phyloP scores from a whole-genome alignment of 1,140 invertebrate species.

The Drosophila nebulosa region DNA sequence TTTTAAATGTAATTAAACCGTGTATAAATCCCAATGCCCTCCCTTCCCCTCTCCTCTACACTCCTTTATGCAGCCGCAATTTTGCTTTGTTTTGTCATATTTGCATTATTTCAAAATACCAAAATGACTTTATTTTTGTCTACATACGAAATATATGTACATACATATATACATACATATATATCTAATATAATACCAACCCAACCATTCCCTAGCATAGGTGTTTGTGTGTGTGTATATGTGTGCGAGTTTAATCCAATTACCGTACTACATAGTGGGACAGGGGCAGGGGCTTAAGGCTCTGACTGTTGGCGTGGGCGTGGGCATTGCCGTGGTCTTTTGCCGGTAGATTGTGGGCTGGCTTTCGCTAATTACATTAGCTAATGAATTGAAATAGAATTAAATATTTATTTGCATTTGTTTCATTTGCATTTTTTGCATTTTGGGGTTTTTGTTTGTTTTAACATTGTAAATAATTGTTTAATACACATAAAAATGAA shows the following conservation, averaged over 20 bases:
- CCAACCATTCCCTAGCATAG: slow-evolving; percentile 8
- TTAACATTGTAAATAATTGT: slow-evolving; percentile 45
- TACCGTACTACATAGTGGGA: slow-evolving; percentile 23
- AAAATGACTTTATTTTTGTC: slow-evolving; percentile 49
- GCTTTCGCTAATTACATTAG: slow-evolving; percentile 64
- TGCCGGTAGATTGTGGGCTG: neutral
- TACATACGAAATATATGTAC: neutral
- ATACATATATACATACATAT: neutral
- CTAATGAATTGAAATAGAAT: slow-evolving; percentile 70
- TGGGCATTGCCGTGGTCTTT: neutral
- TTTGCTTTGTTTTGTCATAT: slow-evolving; percentile 57
- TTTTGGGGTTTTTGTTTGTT: slow-evolving; percentile 32
- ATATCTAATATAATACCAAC: slow-evolving; percentile 23
- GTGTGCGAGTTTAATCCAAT: slow-evolving; percentile 57
- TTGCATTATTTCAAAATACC: slow-evolving; percentile 60
- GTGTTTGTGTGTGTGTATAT: slow-evolving; percentile 14
- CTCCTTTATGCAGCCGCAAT: neutral
- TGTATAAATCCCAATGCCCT: neutral
- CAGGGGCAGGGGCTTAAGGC: slow-evolving; percentile 8
- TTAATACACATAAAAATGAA: slow-evolving; percentile 25
- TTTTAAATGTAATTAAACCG: slow-evolving; percentile 68
- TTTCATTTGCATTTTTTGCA: slow-evolving; percentile 30
- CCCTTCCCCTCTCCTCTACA: neutral
- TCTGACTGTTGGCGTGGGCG: no score
- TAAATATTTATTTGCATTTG: slow-evolving; percentile 60